Conservation (phyloP, 2,888 invertebrate species). For the Tenodera sinensis region DNA sequence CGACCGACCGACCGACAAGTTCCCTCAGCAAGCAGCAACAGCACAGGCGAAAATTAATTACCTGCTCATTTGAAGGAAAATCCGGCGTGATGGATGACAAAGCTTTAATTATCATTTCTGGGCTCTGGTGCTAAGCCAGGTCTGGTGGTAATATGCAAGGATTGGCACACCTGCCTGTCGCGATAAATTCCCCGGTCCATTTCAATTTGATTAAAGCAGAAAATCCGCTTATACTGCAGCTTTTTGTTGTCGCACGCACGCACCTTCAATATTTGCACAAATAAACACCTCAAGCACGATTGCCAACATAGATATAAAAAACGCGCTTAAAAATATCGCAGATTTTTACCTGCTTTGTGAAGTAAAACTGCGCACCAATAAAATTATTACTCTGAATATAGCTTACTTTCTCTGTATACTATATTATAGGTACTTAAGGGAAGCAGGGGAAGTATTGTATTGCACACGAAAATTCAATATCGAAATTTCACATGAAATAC, state of each 20-base stretch:
- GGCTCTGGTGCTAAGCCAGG: not conserved
- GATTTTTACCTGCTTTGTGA: too few species aligned
- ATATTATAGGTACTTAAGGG: too few species aligned
- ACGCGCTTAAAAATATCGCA: not conserved
- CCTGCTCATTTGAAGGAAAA: not conserved
- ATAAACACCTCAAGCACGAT: too few species aligned
- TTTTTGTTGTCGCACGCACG: not conserved
- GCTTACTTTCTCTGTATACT: too few species aligned
- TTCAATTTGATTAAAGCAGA: not conserved
- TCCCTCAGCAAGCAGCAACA: not conserved
- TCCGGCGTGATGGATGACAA: not conserved
- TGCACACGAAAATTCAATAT: too few species aligned
- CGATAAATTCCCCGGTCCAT: not conserved
- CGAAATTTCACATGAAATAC: too few species aligned
- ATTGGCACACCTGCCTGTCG: not conserved
- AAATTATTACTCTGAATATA: too few species aligned
- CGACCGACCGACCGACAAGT: too few species aligned
- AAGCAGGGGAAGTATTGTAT: too few species aligned
- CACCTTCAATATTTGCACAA: not conserved
- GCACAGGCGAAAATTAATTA: not conserved
- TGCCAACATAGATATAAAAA: not conserved
- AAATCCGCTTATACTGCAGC: not conserved
- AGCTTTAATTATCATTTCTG: not conserved
- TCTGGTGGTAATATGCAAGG: not conserved
- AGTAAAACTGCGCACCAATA: too few species aligned